phyloP scores from a whole-genome alignment of 2,888 invertebrate genomes.

The Andricus quercusramuli region DNA sequence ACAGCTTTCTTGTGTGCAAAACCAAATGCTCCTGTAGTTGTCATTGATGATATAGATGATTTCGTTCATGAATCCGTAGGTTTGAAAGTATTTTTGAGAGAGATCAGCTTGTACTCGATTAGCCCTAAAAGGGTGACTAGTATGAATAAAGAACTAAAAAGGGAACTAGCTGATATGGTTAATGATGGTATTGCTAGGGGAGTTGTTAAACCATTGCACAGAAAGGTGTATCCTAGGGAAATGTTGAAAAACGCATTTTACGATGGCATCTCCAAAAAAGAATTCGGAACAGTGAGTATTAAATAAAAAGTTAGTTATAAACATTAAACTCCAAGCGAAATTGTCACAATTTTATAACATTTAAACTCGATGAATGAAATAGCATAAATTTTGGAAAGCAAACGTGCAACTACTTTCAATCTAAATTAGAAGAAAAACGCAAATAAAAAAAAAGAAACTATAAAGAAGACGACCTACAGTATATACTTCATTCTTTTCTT shows the following conservation, averaged over 20 bases:
- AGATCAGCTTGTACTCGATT: conserved; percentile 76
- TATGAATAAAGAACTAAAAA: conserved; percentile 81
- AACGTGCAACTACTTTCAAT: no score
- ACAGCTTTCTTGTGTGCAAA: conserved; percentile 81
- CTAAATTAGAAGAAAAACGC: no score
- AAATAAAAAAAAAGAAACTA: no score
- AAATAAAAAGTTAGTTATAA: not conserved
- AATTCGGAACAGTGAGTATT: conserved; percentile 85
- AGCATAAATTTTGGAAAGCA: no score
- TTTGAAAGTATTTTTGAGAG: conserved; percentile 56
- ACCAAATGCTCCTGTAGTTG: conserved; percentile 79
- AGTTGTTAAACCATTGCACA: conserved; percentile 84
- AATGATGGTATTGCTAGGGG: conserved; percentile 83
- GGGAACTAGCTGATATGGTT: conserved; percentile 81
- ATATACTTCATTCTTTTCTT: no score
- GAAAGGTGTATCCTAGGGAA: conserved; percentile 82
- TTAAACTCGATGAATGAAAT: no score
- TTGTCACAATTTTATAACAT: no score
- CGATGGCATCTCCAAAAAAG: conserved; percentile 84
- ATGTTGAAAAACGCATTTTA: conserved; percentile 87
- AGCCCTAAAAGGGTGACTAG: conserved; percentile 50
- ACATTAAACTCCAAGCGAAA: no score
- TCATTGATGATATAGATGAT: conserved; percentile 77
- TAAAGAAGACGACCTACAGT: no score
- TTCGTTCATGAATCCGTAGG: conserved; percentile 79